Evolutionary conservation across 1,140 invertebrate genomes (phyloP).

Genomic region (Diorhabda carinulata): DNA sequence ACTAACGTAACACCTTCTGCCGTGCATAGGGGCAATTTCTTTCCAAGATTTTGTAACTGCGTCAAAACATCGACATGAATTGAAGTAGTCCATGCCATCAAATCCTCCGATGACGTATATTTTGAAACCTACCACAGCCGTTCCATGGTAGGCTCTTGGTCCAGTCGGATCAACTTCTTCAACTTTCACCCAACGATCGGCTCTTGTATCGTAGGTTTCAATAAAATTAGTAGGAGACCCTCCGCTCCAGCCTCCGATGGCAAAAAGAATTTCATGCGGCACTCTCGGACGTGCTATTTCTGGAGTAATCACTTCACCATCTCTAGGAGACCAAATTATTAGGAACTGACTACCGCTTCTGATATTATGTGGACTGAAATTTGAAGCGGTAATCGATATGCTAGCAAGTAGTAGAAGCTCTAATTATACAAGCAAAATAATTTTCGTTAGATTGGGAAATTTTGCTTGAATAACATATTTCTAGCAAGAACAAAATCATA

Average conservation of each 20-base stretch:
- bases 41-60: constrained; percentile 60
- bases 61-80: constrained; percentile 62
- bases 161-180: constrained; percentile 58
- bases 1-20: constrained; percentile 63
- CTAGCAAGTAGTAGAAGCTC: not conserved
- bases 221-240: constrained; percentile 67
- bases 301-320: constrained; percentile 59
- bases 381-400: constrained; percentile 13
- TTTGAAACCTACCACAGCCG: constrained; percentile 59
- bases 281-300: constrained; percentile 62
- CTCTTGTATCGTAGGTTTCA: constrained; percentile 73
- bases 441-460: no score
- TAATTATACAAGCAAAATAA: no score
- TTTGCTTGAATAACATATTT: no score
- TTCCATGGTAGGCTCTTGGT: constrained; percentile 68
- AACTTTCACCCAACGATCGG: constrained; percentile 70
- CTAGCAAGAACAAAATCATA: no score
- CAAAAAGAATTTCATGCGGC: constrained; percentile 67
- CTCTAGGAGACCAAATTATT: constrained; percentile 40
- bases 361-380: constrained; percentile 19
- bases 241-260: constrained; percentile 73
- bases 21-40: constrained; percentile 64
- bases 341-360: constrained; percentile 22
- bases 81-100: constrained; percentile 61
- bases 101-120: constrained; percentile 71